Base-by-base conservation (phyloP, 2,888 invertebrate genomes). In the Agriopis leucophaearia region DNA sequence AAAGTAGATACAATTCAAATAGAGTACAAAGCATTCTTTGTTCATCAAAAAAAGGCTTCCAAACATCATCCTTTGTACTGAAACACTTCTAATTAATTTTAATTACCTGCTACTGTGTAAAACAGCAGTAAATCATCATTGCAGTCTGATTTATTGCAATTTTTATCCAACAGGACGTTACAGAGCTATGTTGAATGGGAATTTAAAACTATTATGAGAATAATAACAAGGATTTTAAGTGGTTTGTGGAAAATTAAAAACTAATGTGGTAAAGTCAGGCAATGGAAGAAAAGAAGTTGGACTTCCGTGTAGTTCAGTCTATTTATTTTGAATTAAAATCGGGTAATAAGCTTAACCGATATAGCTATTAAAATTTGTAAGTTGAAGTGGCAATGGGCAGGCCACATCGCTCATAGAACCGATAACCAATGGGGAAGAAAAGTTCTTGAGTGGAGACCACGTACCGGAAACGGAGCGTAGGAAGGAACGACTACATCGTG, bases 131-230 rank as follows among this genome's bases (percentile, higher is more conserved):
- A 70, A 72, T 72, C 66, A 61, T 66, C 68, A 66, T 51, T 62
- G 70, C 52, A 54, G 48, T 64, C 59, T 74, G 68, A 72, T 72
- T 74, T 74, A 72, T 72, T 68, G 64, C 55, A 69, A 55, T 69
- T 68, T 66, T 48, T 48, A 58, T 44, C 36, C 27, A 59, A 55
- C 57, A 47, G 56, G 56, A 59, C 70, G 65, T 67, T 65, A 70
- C 69, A 68, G 70, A 74, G 64, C 67, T 71, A 71, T 74, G 75
- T 69, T 74, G 67, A 74, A 75, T 75, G 72, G 70, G 72, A 71
- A 74, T 75, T 74, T 74, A 70, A 75, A 75, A 73, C 73, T 72
- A 72, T 74, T 74, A 72, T 64, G 65, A 74, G 68, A 66, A 69
- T 71, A 73, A 73, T 72, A 73, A 74, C 74, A 75, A 74, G 65